Conservation (phyloP, 2,113 vertebrate species). For the Melanerpes formicivorus region DNA sequence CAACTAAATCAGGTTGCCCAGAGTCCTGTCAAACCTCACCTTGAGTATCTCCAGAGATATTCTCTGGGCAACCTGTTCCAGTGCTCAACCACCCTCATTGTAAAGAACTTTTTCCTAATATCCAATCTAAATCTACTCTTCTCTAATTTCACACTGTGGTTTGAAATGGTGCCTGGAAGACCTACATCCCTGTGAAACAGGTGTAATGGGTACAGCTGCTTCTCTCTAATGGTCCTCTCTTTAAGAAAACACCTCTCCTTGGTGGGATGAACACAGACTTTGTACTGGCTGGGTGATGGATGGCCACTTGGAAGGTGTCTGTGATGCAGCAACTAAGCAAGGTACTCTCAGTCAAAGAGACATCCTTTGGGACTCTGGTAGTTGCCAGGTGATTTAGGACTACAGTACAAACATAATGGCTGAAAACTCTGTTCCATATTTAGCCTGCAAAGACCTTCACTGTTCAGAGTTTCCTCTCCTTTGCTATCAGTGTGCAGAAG, state of each 20-base stretch:
- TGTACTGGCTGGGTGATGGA: neutral
- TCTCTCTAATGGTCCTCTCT: neutral
- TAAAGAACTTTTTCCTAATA: too few species aligned
- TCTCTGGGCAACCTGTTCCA: too few species aligned
- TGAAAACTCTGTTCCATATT: neutral
- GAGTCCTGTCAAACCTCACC: too few species aligned
- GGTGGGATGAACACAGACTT: neutral
- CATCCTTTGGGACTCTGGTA: neutral
- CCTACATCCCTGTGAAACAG: neutral
- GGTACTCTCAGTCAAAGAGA: neutral
- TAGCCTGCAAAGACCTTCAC: neutral
- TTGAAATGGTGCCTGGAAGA: neutral
- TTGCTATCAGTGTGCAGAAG: neutral
- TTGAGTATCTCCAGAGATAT: too few species aligned
- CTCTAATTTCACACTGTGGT: too few species aligned
- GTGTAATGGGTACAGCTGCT: fast-evolving
- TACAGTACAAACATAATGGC: neutral
- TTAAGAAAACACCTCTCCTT: neutral
- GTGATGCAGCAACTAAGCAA: neutral
- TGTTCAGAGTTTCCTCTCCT: neutral
- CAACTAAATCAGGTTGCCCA: too few species aligned
- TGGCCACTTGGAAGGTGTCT: neutral
- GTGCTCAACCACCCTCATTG: too few species aligned
- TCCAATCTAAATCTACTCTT: too few species aligned
- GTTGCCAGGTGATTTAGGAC: neutral